A percentile compares a stretch with the other conserved stretches of the same genome.
Evolutionary conservation across 2,888 invertebrate genomes (phyloP).

Genomic region (Catotricha subobsoleta): DNA sequence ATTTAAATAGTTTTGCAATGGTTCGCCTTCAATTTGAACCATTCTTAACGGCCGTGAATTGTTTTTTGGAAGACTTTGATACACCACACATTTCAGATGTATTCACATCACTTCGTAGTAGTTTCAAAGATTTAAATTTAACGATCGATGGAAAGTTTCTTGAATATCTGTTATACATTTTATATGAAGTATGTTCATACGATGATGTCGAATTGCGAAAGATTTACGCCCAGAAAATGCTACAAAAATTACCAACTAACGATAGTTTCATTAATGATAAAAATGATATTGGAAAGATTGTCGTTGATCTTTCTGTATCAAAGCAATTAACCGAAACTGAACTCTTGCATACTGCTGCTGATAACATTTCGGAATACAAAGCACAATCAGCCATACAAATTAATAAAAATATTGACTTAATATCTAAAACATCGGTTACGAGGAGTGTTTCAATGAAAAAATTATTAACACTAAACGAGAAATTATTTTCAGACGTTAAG

Average conservation of each 20-base stretch:
- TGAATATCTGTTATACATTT: constrained; percentile 24
- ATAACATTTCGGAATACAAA: too few species aligned
- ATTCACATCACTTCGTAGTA: constrained; percentile 11
- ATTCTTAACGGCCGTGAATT: constrained; percentile 16
- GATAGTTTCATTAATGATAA: too few species aligned
- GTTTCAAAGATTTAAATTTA: constrained; percentile 13
- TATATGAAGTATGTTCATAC: constrained; percentile 29
- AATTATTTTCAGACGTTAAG: constrained; percentile 4
- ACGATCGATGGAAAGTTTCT: constrained; percentile 11
- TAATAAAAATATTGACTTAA: neutral
- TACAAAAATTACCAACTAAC: too few species aligned
- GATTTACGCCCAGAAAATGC: constrained; percentile 17
- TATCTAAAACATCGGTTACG: too few species aligned
- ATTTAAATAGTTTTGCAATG: constrained; percentile 18
- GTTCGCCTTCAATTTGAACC: constrained; percentile 22
- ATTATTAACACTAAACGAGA: too few species aligned
- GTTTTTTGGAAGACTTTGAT: neutral
- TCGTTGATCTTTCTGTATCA: too few species aligned
- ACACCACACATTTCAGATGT: constrained; percentile 12
- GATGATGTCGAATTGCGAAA: constrained; percentile 24
- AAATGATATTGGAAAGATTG: too few species aligned
- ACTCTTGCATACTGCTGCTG: too few species aligned
- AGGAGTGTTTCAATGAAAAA: too few species aligned
- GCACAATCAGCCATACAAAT: too few species aligned
- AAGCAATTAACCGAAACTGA: too few species aligned